Evolutionary conservation across 2,113 vertebrate species (phyloP).

Genomic region (Solea senegalensis): DNA sequence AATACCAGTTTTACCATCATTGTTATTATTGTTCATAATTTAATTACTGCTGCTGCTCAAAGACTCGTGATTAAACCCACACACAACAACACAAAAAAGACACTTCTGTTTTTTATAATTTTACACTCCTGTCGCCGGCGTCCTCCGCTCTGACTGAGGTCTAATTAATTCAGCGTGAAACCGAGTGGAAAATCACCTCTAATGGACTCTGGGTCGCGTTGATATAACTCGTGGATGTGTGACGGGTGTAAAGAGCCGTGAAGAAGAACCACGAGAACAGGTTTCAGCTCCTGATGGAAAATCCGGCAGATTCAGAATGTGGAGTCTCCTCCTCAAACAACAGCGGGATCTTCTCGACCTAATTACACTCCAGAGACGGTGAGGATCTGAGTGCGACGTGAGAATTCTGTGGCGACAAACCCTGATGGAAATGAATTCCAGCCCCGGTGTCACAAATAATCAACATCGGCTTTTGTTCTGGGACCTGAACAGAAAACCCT

Average conservation of each 20-base stretch:
- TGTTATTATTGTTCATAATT: conserved; percentile 2
- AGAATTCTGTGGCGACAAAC: not conserved
- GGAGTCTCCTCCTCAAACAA: not conserved
- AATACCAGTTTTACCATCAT: conserved; percentile 7
- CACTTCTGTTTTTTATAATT: not conserved
- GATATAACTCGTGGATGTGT: conserved; percentile 34
- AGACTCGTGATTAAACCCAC: conserved; percentile 17
- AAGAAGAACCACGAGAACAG: not conserved
- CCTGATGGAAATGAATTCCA: not conserved
- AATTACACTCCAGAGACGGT: not conserved
- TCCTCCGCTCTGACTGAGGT: conserved; percentile 13
- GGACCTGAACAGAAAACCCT: not conserved
- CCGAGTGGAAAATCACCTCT: conserved; percentile 57
- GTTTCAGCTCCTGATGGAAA: not conserved
- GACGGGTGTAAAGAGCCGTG: conserved; percentile 30
- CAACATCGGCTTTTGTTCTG: not conserved
- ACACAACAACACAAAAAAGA: not conserved
- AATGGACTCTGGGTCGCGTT: conserved; percentile 40
- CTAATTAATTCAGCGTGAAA: conserved; percentile 46
- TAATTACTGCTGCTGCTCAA: not conserved
- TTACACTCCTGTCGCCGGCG: not conserved
- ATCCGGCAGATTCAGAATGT: not conserved
- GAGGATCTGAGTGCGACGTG: not conserved
- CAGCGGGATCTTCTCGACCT: not conserved
- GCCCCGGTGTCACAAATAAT: not conserved